Conservation (phyloP, 2,888 invertebrate genomes). For the Leptinotarsa haldemani region DNA sequence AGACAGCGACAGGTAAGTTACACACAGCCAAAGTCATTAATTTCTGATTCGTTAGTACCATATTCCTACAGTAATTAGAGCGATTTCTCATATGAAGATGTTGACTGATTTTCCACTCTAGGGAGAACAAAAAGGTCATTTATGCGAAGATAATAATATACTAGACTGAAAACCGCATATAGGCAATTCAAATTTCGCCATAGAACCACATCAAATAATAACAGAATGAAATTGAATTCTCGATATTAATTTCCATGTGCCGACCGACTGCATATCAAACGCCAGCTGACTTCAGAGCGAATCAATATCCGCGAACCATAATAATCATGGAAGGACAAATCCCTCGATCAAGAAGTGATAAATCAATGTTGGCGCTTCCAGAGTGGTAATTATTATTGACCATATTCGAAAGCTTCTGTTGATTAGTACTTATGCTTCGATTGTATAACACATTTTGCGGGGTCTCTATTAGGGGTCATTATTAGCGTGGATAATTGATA, state of each 20-base stretch:
- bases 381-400: background rate
- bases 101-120: too few species aligned
- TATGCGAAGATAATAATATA: too few species aligned
- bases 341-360: conserved; percentile 38
- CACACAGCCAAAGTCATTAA: too few species aligned
- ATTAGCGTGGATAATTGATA: background rate
- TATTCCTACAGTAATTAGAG: too few species aligned
- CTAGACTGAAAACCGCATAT: too few species aligned
- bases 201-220: background rate
- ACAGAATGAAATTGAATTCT: background rate
- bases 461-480: background rate
- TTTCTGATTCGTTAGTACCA: too few species aligned
- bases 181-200: background rate
- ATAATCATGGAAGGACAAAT: conserved; percentile 38
- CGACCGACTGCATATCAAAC: background rate
- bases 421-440: background rate
- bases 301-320: conserved; percentile 27
- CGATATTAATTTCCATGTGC: conserved; percentile 1
- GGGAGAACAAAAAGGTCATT: too few species aligned
- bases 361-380: conserved; percentile 30
- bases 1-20: too few species aligned
- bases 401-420: conserved; percentile 6
- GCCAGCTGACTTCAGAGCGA: conserved; percentile 9
- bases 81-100: too few species aligned
- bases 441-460: background rate